These are phyloP conservation scores for Electrophaes corylata DNA, from an alignment of 2,888 invertebrate genomes.

Conservation along the genomic window DNA sequence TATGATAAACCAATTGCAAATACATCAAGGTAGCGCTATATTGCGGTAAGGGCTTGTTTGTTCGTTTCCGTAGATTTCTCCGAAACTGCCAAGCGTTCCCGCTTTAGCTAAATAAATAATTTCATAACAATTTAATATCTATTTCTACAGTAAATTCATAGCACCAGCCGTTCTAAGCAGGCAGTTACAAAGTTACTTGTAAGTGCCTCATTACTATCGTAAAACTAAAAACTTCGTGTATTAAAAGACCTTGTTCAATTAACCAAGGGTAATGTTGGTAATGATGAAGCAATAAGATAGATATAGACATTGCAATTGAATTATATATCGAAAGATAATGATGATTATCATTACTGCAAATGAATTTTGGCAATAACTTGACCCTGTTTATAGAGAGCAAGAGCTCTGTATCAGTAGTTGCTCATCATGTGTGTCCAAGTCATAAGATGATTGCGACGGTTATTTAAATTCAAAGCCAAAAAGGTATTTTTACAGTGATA, in stretches of 20 bases:
- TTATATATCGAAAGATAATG: slow-evolving; percentile 12
- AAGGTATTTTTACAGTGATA: no score
- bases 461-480: neutral
- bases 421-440: neutral
- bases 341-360: slow-evolving; percentile 5
- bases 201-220: neutral
- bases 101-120: no score
- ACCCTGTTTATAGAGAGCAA: slow-evolving; percentile 19
- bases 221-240: slow-evolving; percentile 10
- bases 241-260: slow-evolving; percentile 12
- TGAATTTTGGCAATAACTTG: slow-evolving; percentile 26
- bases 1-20: no score
- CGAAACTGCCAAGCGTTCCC: no score
- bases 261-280: slow-evolving; percentile 4
- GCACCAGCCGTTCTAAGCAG: no score
- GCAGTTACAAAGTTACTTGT: neutral
- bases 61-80: no score
- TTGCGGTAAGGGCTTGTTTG: no score
- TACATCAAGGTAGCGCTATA: no score
- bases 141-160: no score
- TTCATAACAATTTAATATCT: no score
- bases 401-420: slow-evolving; percentile 2
- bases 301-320: slow-evolving; percentile 17
- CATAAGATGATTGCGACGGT: neutral
- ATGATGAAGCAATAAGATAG: slow-evolving; percentile 10